phyloP scores from a whole-genome alignment of 2,797 vertebrate genomes.

The Hippocampus kuda region DNA sequence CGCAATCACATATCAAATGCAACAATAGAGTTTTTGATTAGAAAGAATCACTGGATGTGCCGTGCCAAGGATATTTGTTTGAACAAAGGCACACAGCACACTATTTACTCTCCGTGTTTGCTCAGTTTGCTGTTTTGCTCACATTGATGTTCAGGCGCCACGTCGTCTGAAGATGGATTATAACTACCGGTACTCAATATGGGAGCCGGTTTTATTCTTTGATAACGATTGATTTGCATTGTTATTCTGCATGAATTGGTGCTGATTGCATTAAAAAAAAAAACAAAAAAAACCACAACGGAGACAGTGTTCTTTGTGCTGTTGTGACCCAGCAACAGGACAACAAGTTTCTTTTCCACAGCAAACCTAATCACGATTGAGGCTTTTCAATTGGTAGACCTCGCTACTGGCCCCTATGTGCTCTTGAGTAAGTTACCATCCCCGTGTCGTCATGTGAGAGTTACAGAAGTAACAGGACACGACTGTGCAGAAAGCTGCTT shows the following conservation, averaged over 20 bases:
- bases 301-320: neutral
- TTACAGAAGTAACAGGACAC: neutral
- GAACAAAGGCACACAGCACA: conserved; percentile 3
- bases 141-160: neutral
- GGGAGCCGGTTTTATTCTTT: neutral
- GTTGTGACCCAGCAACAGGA: neutral
- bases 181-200: neutral
- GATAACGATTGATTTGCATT: neutral
- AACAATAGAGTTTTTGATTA: conserved; percentile 4
- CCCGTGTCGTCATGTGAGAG: neutral
- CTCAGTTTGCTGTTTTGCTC: neutral
- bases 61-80: conserved; percentile 12
- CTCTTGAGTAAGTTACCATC: neutral
- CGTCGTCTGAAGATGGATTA: neutral
- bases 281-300: no score
- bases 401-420: neutral
- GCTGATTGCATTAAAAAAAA: neutral
- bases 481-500: neutral
- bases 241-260: neutral
- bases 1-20: conserved; percentile 15
- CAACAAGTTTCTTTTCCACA: neutral
- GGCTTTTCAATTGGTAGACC: neutral
- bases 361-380: neutral
- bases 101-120: neutral
- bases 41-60: neutral